A percentile compares a stretch with the other conserved stretches of the same genome.
Conservation (phyloP, 2,888 invertebrate genomes). For the Yponomeuta cagnagella region DNA sequence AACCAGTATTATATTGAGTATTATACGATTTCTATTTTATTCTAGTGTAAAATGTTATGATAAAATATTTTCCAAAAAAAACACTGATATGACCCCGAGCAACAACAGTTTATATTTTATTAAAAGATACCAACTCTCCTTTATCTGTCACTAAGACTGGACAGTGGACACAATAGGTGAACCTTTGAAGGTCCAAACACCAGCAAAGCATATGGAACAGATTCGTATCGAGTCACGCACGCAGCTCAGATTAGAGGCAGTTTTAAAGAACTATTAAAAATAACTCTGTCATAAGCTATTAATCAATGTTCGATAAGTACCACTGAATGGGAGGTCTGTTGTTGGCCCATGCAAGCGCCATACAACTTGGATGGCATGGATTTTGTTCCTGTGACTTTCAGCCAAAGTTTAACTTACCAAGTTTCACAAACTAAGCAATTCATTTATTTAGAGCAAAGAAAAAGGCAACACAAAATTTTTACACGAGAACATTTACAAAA, state of each 20-base stretch:
- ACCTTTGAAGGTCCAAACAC: not conserved
- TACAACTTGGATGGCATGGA: not conserved
- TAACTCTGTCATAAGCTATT: slow-evolving; percentile 60
- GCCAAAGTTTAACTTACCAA: not conserved
- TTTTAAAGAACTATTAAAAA: slow-evolving; percentile 56
- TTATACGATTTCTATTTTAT: no score
- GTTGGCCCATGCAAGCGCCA: slow-evolving; percentile 60
- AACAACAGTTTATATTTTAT: no score
- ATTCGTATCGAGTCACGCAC: slow-evolving; percentile 16
- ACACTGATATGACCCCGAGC: no score
- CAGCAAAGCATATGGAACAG: not conserved
- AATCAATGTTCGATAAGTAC: slow-evolving; percentile 67
- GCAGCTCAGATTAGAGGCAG: slow-evolving; percentile 39
- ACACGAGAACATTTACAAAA: no score
- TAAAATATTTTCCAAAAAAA: no score
- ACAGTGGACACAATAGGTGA: not conserved
- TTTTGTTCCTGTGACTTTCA: not conserved
- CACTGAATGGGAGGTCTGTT: slow-evolving; percentile 63
- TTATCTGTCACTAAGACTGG: no score
- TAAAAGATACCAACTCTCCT: no score
- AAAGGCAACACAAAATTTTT: no score
- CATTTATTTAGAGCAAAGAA: no score
- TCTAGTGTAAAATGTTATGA: no score
- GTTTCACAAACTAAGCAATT: not conserved
- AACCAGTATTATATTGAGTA: no score